These are phyloP conservation scores for Mobula birostris DNA, from an alignment of 2,113 vertebrate genomes.

Conservation along the genomic window DNA sequence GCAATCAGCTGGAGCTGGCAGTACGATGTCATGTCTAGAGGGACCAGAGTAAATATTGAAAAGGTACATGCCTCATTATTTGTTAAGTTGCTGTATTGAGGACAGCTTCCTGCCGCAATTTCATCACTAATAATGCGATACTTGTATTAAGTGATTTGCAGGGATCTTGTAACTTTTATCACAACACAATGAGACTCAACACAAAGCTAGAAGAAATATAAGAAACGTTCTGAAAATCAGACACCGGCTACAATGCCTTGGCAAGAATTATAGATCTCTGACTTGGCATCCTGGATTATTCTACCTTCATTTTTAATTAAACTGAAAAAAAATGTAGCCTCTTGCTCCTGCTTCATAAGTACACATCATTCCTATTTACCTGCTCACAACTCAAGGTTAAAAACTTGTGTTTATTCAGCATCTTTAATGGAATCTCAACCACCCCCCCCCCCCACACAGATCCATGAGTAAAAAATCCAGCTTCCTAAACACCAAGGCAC, in stretches of 20 bases:
- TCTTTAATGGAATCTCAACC: neutral
- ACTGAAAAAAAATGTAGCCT: neutral
- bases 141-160: neutral
- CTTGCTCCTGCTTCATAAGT: neutral
- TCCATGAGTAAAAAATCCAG: too few relatives aligned
- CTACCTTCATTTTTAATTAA: slow-evolving; percentile 20
- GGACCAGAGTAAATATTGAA: neutral
- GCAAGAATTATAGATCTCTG: neutral
- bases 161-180: slow-evolving; percentile 8
- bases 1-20: neutral
- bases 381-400: neutral
- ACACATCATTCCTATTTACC: neutral
- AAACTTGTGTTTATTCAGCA: neutral
- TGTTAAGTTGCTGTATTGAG: neutral
- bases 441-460: too few relatives aligned
- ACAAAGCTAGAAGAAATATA: neutral
- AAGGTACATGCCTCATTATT: neutral
- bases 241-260: neutral
- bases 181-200: neutral
- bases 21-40: neutral
- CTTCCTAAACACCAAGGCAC: too few relatives aligned
- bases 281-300: neutral
- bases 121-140: neutral
- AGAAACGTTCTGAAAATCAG: neutral
- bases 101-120: neutral